These are phyloP conservation scores for Pantherophis vulpinus DNA, from an alignment of 2,797 vertebrate genomes.

Conservation along the genomic window DNA sequence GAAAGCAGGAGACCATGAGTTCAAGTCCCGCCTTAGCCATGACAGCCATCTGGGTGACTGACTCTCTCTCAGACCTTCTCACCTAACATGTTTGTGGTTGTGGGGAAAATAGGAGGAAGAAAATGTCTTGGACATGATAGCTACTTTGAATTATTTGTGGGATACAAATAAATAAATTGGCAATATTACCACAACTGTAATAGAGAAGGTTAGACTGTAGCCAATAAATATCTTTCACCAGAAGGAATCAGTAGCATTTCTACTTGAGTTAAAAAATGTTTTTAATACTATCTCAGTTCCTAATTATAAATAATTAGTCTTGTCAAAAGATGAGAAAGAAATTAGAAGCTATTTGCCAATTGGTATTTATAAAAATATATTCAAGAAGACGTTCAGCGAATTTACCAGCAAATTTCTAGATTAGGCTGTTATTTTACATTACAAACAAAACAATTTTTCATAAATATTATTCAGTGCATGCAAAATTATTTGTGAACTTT, in stretches of 20 bases:
- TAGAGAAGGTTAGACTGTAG: background rate
- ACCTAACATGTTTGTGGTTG: background rate
- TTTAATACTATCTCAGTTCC: background rate
- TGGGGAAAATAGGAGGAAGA: background rate
- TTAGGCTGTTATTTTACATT: background rate
- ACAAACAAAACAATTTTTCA: background rate
- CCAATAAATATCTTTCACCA: background rate
- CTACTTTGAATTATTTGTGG: background rate
- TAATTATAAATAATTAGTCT: background rate
- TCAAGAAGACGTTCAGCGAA: background rate
- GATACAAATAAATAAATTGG: background rate
- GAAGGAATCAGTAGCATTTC: background rate
- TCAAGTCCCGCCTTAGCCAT: background rate
- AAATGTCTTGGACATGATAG: background rate
- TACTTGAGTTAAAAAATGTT: background rate
- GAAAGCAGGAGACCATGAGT: background rate
- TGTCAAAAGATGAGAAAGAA: background rate
- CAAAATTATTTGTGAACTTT: background rate
- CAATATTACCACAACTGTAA: background rate
- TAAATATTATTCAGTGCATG: background rate
- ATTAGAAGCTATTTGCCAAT: background rate
- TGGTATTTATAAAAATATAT: background rate
- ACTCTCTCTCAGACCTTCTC: background rate
- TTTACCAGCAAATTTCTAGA: background rate
- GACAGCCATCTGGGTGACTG: background rate